A percentile compares a stretch with the other conserved stretches of the same genome.
Evolutionary conservation across 2,888 invertebrate species (phyloP).

Genomic region (Ernsta delagoae): DNA sequence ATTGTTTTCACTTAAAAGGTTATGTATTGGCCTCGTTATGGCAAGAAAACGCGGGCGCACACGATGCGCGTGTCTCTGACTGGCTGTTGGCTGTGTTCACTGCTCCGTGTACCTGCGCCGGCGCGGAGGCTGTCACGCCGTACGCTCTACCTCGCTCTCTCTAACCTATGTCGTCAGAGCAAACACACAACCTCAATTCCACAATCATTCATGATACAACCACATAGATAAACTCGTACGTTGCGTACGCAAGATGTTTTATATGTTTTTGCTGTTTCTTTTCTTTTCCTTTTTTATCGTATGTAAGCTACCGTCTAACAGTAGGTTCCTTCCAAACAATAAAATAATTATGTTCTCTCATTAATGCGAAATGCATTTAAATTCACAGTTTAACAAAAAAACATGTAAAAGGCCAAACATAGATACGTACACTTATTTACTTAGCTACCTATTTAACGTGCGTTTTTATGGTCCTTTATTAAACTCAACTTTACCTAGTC

Average conservation of each 20-base stretch:
- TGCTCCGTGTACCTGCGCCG: slow-evolving; percentile 58
- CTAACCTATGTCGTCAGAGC: slow-evolving; percentile 55
- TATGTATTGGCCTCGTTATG: slow-evolving; percentile 50
- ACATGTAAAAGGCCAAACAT: too few relatives aligned
- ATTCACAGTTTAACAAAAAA: too few relatives aligned
- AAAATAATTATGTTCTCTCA: too few relatives aligned
- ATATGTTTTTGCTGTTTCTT: slow-evolving; percentile 40
- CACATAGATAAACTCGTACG: slow-evolving; percentile 35
- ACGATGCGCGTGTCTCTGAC: slow-evolving; percentile 67
- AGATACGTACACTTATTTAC: too few relatives aligned
- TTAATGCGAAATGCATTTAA: too few relatives aligned
- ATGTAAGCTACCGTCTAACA: neutral
- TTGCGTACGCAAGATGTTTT: slow-evolving; percentile 13
- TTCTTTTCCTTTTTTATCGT: neutral
- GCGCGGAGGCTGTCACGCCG: slow-evolving; percentile 63
- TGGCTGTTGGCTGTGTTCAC: slow-evolving; percentile 54
- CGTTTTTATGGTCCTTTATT: too few relatives aligned
- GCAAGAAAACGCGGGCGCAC: slow-evolving; percentile 67
- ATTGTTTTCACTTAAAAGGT: slow-evolving; percentile 61
- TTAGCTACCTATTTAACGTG: too few relatives aligned
- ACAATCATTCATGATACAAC: slow-evolving; percentile 47
- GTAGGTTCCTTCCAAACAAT: too few relatives aligned
- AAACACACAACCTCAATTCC: slow-evolving; percentile 43
- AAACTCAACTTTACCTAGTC: too few relatives aligned
- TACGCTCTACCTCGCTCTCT: slow-evolving; percentile 64